Evolutionary conservation across 2,113 vertebrate genomes (phyloP).

Genomic region (Piprites chloris): DNA sequence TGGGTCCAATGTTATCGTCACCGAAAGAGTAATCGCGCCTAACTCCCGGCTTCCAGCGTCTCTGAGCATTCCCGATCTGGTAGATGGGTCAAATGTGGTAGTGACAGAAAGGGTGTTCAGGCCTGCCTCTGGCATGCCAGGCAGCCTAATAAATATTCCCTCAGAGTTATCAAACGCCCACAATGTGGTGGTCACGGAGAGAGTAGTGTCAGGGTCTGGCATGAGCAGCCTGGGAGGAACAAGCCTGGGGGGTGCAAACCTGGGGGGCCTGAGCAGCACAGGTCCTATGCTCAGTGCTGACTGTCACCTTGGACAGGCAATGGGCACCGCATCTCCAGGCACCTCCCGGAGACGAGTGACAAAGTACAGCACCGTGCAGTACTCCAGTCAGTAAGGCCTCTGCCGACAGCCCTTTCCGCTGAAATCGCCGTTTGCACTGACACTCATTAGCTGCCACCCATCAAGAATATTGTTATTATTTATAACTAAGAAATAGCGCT

Average conservation of each 20-base stretch:
- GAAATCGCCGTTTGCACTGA: not conserved
- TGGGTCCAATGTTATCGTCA: constrained; percentile 77
- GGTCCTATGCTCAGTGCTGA: constrained; percentile 61
- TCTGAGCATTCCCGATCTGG: constrained; percentile 71
- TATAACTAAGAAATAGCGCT: constrained; percentile 43
- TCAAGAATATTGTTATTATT: constrained; percentile 36
- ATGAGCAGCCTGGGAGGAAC: constrained; percentile 28
- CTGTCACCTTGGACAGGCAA: constrained; percentile 63
- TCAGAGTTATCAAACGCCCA: constrained; percentile 67
- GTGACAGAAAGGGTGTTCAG: constrained; percentile 79
- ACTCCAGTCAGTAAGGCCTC: constrained; percentile 58
- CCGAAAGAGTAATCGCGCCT: constrained; percentile 76
- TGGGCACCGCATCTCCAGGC: constrained; percentile 41
- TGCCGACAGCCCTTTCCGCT: not conserved
- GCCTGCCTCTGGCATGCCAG: constrained; percentile 68
- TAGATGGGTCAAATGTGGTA: constrained; percentile 76
- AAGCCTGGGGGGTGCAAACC: not conserved
- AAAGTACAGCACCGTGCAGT: constrained; percentile 72
- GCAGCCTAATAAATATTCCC: constrained; percentile 73
- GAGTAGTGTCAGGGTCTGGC: constrained; percentile 76
- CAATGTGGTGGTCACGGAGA: constrained; percentile 78
- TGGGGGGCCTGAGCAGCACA: constrained; percentile 5
- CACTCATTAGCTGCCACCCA: not conserved
- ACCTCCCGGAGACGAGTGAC: constrained; percentile 69
- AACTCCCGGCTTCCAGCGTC: constrained; percentile 68